Conservation (phyloP, 2,888 invertebrate species). For the Pristionchus entomophagus region DNA sequence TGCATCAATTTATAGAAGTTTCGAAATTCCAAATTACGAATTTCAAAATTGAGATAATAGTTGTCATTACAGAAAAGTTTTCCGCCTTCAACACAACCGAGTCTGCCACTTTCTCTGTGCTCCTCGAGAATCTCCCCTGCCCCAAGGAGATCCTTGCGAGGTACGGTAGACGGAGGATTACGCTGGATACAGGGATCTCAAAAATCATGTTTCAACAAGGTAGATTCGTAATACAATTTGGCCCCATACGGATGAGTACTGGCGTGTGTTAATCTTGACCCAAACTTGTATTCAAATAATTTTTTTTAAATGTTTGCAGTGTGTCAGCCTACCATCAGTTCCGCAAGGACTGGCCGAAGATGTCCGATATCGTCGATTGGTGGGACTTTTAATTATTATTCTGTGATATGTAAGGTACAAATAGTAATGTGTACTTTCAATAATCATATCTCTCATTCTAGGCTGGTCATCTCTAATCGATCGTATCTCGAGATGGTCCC, state of each 20-base stretch:
- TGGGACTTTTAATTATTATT: not conserved
- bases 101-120: not conserved
- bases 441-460: not conserved
- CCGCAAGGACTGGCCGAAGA: slow-evolving; percentile 27
- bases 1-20: no score
- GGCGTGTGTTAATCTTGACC: no score
- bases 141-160: not conserved
- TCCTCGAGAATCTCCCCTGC: slow-evolving; percentile 3
- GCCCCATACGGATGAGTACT: no score
- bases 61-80: no score
- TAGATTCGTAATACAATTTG: no score
- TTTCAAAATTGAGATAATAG: no score
- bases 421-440: not conserved
- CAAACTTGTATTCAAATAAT: no score
- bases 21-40: no score
- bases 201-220: not conserved
- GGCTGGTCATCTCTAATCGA: slow-evolving; percentile 32
- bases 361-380: slow-evolving; percentile 21
- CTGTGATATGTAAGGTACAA: not conserved
- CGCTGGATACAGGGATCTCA: not conserved
- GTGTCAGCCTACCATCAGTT: slow-evolving; percentile 5
- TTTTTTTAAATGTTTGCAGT: not conserved
- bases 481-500: slow-evolving; percentile 24
- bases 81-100: not conserved
- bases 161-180: slow-evolving; percentile 7